These are phyloP conservation scores for Thereva nobilitata DNA, from an alignment of 2,888 invertebrate genomes.

Conservation along the genomic window DNA sequence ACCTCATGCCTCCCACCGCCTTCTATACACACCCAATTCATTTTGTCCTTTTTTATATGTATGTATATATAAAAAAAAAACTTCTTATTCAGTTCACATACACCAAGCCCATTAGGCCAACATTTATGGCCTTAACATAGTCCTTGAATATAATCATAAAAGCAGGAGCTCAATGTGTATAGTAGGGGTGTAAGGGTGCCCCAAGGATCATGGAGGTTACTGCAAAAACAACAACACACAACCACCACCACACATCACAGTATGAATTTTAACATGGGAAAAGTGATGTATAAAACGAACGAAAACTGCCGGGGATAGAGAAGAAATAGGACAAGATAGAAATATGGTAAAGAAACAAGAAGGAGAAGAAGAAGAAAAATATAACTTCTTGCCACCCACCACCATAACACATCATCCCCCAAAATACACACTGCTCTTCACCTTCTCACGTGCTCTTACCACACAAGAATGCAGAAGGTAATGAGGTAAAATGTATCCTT, in stretches of 20 bases:
- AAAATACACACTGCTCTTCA: background rate
- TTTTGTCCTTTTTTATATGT: too few relatives aligned
- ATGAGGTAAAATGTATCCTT: constrained; percentile 18
- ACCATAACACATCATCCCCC: too few relatives aligned
- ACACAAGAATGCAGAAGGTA: background rate
- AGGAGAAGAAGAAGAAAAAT: too few relatives aligned
- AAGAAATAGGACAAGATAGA: constrained; percentile 6
- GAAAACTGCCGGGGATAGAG: too few relatives aligned
- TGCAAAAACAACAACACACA: constrained; percentile 7
- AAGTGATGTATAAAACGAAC: background rate
- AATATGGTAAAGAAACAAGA: background rate
- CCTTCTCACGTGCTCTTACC: constrained; percentile 3
- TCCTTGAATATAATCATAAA: constrained; percentile 27
- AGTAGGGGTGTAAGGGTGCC: background rate
- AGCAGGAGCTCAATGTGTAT: constrained; percentile 5
- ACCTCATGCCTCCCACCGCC: too few relatives aligned
- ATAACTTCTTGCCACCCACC: too few relatives aligned
- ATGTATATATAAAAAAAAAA: background rate
- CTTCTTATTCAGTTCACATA: constrained; percentile 25
- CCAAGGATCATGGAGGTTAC: constrained; percentile 7
- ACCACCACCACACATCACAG: background rate
- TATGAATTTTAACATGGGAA: constrained; percentile 11
- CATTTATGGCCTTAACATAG: constrained; percentile 25
- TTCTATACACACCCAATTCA: too few relatives aligned
- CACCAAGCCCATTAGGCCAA: constrained; percentile 23